Evolutionary conservation across 1,140 invertebrate species (phyloP).

Genomic region (Lanistes nyassanus): DNA sequence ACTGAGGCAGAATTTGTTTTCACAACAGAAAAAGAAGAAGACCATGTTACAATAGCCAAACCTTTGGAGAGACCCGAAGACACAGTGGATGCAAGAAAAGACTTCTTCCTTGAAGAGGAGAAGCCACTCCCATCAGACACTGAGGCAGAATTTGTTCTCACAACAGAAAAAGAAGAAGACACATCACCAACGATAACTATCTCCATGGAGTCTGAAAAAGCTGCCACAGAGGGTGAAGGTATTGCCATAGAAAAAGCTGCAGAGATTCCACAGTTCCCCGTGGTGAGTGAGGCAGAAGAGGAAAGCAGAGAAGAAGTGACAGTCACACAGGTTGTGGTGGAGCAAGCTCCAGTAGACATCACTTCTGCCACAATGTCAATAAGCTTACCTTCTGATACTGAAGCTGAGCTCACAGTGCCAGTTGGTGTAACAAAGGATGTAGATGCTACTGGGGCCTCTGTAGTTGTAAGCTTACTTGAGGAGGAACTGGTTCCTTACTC

Average conservation of each 20-base stretch:
- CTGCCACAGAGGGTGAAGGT: slow-evolving; percentile 15
- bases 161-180: neutral
- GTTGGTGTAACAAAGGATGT: neutral
- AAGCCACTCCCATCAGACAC: slow-evolving; percentile 32
- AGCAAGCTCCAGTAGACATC: slow-evolving; percentile 18
- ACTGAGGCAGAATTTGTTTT: slow-evolving; percentile 19
- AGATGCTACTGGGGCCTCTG: slow-evolving; percentile 16
- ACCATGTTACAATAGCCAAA: neutral
- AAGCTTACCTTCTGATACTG: slow-evolving; percentile 6
- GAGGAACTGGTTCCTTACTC: neutral
- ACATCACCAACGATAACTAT: neutral
- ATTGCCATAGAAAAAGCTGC: neutral
- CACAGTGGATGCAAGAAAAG: slow-evolving; percentile 1
- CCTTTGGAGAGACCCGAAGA: slow-evolving; percentile 2
- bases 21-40: slow-evolving; percentile 1
- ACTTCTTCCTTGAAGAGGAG: slow-evolving; percentile 22
- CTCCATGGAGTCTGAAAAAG: neutral
- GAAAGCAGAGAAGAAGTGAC: slow-evolving; percentile 29
- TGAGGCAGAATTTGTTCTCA: slow-evolving; percentile 17
- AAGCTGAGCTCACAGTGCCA: neutral
- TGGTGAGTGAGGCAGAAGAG: neutral
- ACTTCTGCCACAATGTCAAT: slow-evolving; percentile 12
- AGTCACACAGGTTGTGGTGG: slow-evolving; percentile 26
- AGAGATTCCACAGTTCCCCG: neutral
- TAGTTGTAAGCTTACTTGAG: neutral